phyloP scores from a whole-genome alignment of 2,888 invertebrate species.

The Oxytorus armatus region DNA sequence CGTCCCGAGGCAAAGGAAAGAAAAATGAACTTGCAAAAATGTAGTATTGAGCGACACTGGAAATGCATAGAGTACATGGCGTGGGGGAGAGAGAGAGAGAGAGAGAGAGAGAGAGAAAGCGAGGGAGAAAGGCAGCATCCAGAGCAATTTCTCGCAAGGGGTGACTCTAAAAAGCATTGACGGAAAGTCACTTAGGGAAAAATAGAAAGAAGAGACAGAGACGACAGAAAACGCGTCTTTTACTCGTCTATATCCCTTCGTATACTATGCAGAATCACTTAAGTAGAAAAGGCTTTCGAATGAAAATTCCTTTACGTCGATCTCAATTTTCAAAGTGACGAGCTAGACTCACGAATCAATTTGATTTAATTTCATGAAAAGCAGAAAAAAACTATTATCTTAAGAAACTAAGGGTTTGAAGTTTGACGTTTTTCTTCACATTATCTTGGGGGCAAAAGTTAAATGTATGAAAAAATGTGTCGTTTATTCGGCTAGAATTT shows the following conservation, averaged over 20 bases:
- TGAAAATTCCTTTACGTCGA: constrained; percentile 4
- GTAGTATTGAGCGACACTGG: not conserved
- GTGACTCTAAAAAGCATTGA: constrained; percentile 27
- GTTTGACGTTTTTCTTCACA: too few relatives aligned
- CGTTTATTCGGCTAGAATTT: too few relatives aligned
- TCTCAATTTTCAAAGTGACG: not conserved
- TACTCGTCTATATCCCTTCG: not conserved
- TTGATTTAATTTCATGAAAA: too few relatives aligned
- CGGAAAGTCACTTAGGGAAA: constrained; percentile 1
- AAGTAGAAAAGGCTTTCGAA: not conserved
- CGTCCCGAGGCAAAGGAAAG: not conserved
- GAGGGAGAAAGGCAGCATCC: constrained; percentile 22
- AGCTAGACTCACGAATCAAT: too few relatives aligned
- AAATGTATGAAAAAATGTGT: too few relatives aligned
- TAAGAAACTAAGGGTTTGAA: too few relatives aligned
- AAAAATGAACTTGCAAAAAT: constrained; percentile 1
- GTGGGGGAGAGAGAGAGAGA: too few relatives aligned
- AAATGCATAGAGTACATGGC: not conserved
- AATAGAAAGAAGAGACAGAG: not conserved
- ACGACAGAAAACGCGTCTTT: not conserved
- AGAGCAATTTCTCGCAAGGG: constrained; percentile 39
- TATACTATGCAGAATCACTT: not conserved
- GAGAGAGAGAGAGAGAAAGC: too few relatives aligned
- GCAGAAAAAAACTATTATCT: too few relatives aligned
- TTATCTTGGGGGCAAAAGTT: too few relatives aligned